Conservation (phyloP, 2,797 vertebrate species). For the Margarornis squamiger region DNA sequence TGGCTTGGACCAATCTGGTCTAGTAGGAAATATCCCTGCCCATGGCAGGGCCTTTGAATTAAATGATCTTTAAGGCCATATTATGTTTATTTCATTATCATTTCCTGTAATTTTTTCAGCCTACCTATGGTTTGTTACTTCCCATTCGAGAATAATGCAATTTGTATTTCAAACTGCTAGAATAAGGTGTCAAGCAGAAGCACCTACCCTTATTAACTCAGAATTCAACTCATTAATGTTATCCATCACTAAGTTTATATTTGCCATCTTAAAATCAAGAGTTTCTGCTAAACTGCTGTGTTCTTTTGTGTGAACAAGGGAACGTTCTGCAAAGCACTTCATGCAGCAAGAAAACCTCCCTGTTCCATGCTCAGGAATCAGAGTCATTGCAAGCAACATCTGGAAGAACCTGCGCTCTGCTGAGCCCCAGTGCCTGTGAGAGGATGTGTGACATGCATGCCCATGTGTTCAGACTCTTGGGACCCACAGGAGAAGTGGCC, state of each 20-base stretch:
- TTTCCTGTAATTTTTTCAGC: neutral
- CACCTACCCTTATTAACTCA: neutral
- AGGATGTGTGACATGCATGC: fast-evolving
- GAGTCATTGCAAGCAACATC: neutral
- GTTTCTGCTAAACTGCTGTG: fast-evolving
- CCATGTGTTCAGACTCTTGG: fast-evolving
- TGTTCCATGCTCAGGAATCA: neutral
- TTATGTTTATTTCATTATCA: neutral
- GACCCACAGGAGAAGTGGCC: neutral
- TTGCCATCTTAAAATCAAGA: neutral
- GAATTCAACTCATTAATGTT: neutral
- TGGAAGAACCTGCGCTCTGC: neutral
- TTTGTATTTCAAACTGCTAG: neutral
- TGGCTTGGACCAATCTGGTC: neutral
- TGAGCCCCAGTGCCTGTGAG: neutral
- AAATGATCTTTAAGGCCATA: neutral
- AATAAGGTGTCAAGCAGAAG: neutral
- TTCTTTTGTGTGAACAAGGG: neutral
- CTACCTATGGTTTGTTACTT: neutral
- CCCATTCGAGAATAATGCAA: neutral
- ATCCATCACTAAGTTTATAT: neutral
- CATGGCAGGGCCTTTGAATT: neutral
- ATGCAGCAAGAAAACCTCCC: neutral
- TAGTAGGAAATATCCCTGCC: neutral
- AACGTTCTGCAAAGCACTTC: neutral